Percentiles rank a stretch among this genome's conserved stretches.
phyloP scores from a whole-genome alignment of 2,113 vertebrate genomes.

The Craseonycteris thonglongyai region DNA sequence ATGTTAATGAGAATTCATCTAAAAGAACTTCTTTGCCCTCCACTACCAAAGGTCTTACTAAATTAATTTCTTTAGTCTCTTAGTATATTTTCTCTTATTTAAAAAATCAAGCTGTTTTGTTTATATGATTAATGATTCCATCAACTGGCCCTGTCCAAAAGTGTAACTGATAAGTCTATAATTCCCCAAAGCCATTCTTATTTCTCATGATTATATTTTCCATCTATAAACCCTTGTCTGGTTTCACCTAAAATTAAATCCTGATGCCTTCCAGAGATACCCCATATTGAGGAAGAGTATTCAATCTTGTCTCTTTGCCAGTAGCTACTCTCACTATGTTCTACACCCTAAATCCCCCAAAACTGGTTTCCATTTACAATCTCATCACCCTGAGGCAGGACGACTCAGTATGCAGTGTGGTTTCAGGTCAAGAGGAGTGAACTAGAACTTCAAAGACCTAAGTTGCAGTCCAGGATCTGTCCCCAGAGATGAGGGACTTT shows the following conservation, averaged over 20 bases:
- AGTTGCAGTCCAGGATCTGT: background rate
- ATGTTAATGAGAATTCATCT: slow-evolving; percentile 21
- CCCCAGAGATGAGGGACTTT: background rate
- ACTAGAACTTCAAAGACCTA: background rate
- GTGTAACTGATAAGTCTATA: background rate
- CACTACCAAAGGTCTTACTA: background rate
- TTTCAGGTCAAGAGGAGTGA: background rate
- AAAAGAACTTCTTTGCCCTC: background rate
- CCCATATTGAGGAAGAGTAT: background rate
- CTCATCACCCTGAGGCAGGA: background rate
- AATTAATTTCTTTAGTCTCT: background rate
- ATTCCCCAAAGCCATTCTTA: slow-evolving; percentile 30
- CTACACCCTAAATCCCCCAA: background rate
- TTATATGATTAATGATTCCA: slow-evolving; percentile 26
- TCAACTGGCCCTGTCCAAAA: background rate
- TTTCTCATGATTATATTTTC: slow-evolving; percentile 34
- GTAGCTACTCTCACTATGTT: background rate
- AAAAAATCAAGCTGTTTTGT: slow-evolving; percentile 16
- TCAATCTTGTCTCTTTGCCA: background rate
- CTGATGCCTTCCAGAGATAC: background rate
- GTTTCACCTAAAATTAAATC: slow-evolving; percentile 22
- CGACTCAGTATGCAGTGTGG: background rate
- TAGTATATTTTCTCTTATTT: background rate
- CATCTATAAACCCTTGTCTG: slow-evolving; percentile 16
- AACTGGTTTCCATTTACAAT: slow-evolving; percentile 12